Percentiles rank a stretch among this genome's conserved stretches.
Evolutionary conservation across 2,113 vertebrate species (phyloP).

Genomic region (Pluvianellus socialis): DNA sequence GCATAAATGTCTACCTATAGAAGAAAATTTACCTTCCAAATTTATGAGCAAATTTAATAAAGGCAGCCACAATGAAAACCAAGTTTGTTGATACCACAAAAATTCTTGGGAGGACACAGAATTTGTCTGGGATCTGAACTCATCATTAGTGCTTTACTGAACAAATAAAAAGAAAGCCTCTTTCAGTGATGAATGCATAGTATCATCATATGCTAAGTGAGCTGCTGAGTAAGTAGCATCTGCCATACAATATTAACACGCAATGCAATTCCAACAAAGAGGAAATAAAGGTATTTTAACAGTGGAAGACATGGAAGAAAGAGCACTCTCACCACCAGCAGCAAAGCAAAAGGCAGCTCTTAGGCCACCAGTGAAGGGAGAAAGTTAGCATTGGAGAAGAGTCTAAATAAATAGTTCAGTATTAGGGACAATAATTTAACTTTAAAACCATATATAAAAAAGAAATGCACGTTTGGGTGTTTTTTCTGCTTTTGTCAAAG

Average conservation of each 20-base stretch:
- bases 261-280: neutral
- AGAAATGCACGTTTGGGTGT: neutral
- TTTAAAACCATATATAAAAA: neutral
- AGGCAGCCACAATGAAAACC: neutral
- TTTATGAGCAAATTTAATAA: neutral
- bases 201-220: neutral
- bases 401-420: neutral
- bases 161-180: neutral
- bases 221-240: neutral
- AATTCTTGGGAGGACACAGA: neutral
- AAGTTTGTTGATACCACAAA: neutral
- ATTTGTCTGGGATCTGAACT: neutral
- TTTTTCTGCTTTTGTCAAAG: neutral
- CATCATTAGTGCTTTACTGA: neutral
- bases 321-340: neutral
- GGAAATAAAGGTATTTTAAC: neutral
- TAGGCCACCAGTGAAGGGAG: neutral
- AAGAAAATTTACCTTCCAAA: neutral
- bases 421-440: neutral
- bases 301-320: neutral
- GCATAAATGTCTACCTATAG: conserved; percentile 24
- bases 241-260: neutral
- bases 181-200: neutral
- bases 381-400: neutral
- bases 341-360: neutral